Evolutionary conservation across 2,888 invertebrate genomes (phyloP).

Genomic region (Euphydryas editha): DNA sequence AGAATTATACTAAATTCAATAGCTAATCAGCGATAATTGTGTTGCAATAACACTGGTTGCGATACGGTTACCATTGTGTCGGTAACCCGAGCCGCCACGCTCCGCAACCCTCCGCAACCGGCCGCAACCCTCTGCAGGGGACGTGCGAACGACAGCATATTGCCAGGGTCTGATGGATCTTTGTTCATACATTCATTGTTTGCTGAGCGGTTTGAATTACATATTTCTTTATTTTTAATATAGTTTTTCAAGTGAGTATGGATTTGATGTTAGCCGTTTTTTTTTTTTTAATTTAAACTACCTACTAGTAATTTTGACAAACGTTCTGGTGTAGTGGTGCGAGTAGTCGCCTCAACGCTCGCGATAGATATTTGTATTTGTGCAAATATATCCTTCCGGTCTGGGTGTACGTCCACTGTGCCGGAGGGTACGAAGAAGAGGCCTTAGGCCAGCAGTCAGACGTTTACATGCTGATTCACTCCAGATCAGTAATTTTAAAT

Average conservation of each 20-base stretch:
- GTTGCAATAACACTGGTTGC: constrained; percentile 47
- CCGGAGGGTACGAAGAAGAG: too few relatives aligned
- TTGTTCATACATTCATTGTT: constrained; percentile 33
- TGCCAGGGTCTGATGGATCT: constrained; percentile 43
- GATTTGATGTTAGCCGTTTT: not conserved
- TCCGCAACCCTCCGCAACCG: constrained; percentile 26
- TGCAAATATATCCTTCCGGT: too few relatives aligned
- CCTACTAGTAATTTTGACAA: too few relatives aligned
- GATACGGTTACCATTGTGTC: constrained; percentile 46
- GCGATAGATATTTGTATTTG: too few relatives aligned
- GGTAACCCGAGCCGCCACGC: constrained; percentile 47
- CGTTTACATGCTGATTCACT: too few relatives aligned
- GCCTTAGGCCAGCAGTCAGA: too few relatives aligned
- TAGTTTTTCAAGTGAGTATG: not conserved
- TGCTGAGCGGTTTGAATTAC: constrained; percentile 39
- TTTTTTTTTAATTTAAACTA: not conserved
- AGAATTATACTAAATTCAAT: constrained; percentile 44
- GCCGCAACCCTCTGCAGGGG: constrained; percentile 46
- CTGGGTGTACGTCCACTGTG: too few relatives aligned
- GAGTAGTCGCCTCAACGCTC: too few relatives aligned
- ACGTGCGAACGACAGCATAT: constrained; percentile 57
- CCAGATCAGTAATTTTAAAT: too few relatives aligned
- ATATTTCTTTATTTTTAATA: constrained; percentile 34
- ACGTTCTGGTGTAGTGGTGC: too few relatives aligned
- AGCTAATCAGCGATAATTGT: constrained; percentile 54